phyloP scores from a whole-genome alignment of 1,140 invertebrate genomes.

The Drosophila nikananu region DNA sequence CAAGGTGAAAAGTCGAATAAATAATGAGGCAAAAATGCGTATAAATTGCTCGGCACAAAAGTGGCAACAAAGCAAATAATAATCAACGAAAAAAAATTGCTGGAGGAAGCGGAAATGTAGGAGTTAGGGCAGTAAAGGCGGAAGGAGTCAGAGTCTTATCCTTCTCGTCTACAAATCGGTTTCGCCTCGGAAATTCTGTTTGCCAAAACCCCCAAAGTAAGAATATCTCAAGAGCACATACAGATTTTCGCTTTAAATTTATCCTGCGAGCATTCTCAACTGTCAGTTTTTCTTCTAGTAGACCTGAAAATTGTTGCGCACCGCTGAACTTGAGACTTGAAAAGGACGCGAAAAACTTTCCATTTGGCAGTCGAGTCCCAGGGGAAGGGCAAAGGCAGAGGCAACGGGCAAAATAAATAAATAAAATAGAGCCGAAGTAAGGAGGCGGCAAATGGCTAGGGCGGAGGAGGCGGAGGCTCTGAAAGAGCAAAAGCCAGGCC shows the following conservation, averaged over 20 bases:
- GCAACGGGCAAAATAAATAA: conserved; percentile 26
- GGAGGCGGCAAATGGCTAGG: conserved; percentile 44
- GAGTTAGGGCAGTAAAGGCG: not conserved
- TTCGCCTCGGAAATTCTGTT: conserved; percentile 12
- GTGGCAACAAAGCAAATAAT: conserved; percentile 17
- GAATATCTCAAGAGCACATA: conserved; percentile 16
- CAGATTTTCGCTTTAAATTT: conserved; percentile 43
- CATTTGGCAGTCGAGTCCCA: conserved; percentile 59
- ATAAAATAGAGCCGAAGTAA: conserved; percentile 27
- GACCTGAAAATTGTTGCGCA: conserved; percentile 70
- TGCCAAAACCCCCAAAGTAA: conserved; percentile 6
- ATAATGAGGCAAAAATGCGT: conserved; percentile 46
- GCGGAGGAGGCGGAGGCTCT: not conserved
- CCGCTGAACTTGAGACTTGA: conserved; percentile 62
- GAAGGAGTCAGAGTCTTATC: not conserved
- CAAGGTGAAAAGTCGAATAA: conserved; percentile 59
- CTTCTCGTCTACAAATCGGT: conserved; percentile 17
- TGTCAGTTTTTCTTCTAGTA: conserved; percentile 56
- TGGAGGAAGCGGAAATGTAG: conserved; percentile 3
- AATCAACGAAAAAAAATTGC: conserved; percentile 3
- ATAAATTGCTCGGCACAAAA: conserved; percentile 33
- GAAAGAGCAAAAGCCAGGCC: conserved; percentile 35
- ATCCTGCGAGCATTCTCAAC: conserved; percentile 22
- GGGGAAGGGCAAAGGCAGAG: conserved; percentile 25
- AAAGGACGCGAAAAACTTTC: conserved; percentile 71